These are phyloP conservation scores for Lochmaea capreae DNA, from an alignment of 2,888 invertebrate genomes.

Conservation along the genomic window DNA sequence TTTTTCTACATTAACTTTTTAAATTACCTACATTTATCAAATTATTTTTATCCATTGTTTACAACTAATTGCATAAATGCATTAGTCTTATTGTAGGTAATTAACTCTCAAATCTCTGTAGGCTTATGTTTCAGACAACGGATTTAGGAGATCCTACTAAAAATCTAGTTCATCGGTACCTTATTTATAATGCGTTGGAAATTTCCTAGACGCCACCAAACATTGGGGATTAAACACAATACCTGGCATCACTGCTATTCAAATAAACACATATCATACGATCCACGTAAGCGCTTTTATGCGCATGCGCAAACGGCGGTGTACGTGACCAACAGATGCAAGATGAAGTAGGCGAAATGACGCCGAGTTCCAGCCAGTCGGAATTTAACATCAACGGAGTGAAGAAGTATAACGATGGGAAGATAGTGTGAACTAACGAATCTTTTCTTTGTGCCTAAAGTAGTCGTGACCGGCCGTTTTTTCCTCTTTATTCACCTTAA, in stretches of 20 bases:
- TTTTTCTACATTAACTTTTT: too few species aligned
- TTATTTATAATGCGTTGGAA: constrained; percentile 6
- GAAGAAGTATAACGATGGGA: constrained; percentile 58
- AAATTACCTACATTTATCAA: too few species aligned
- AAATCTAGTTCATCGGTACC: background rate
- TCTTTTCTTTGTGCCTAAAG: constrained; percentile 61
- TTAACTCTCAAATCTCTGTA: background rate
- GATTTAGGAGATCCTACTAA: background rate
- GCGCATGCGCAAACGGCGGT: constrained; percentile 45
- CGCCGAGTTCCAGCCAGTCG: constrained; percentile 57
- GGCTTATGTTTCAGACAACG: background rate
- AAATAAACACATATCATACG: constrained; percentile 44
- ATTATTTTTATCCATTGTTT: too few species aligned
- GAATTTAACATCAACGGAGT: constrained; percentile 64
- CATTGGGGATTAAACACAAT: background rate
- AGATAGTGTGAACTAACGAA: constrained; percentile 61
- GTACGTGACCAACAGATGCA: constrained; percentile 52
- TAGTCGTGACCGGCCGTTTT: constrained; percentile 56
- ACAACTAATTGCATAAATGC: too few species aligned
- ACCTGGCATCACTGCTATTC: constrained; percentile 17
- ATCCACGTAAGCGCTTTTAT: constrained; percentile 46
- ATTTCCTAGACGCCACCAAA: background rate
- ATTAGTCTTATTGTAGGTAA: too few species aligned
- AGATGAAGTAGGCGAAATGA: constrained; percentile 36
- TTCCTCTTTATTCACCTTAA: constrained; percentile 41